Evolutionary conservation across 1,140 invertebrate species (phyloP), one percentile per base, ranked within the genome.

Genomic region (Coenobita brevimanus): DNA sequence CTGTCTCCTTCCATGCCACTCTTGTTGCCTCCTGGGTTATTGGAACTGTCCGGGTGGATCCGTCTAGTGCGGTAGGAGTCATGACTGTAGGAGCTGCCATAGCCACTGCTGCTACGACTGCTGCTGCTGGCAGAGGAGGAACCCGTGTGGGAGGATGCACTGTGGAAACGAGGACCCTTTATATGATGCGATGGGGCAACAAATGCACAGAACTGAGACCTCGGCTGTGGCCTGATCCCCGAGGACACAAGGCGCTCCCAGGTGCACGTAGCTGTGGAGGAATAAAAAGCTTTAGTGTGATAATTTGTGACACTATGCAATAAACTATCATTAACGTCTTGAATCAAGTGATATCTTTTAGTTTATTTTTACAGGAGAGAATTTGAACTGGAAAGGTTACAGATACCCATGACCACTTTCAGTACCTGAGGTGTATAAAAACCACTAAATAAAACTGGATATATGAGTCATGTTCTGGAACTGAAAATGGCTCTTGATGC

Each of bases 181-280:
- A 88, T 54, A 54, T 86, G 84, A 75, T 88, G 82, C 85, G 92
- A 84, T 82, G 89, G 87, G 15, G 89, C 89, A 75, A 91, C 91
- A 21, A 92, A 89, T 8, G 92, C 92, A 8, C 91, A 91, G 57
- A 92, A 92, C n/a, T 95, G 95, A 0, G 95, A 95, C 21, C 96
- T 94, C 0, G 96, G 94, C 38, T 95, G 95, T 0, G 96, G 96
- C 92, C 95, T 95, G 13, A 95, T 93, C 6, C 95, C 95, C 27
- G 94, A 93, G 3, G 95, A 94, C n/a, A 93, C 91, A 30, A 97
- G 93, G 88, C 95, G 94, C 90, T 97, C 96, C 96, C 96, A 97
- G 0, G 93, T 94, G 92, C 97, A 96, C 1, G 95, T 95, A 10
- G 93, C 96, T 97, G 92, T 10, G 92, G 92, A 60, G 89, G 38